phyloP scores from a whole-genome alignment of 2,797 vertebrate species.

The Hypotaenidia philippensis region DNA sequence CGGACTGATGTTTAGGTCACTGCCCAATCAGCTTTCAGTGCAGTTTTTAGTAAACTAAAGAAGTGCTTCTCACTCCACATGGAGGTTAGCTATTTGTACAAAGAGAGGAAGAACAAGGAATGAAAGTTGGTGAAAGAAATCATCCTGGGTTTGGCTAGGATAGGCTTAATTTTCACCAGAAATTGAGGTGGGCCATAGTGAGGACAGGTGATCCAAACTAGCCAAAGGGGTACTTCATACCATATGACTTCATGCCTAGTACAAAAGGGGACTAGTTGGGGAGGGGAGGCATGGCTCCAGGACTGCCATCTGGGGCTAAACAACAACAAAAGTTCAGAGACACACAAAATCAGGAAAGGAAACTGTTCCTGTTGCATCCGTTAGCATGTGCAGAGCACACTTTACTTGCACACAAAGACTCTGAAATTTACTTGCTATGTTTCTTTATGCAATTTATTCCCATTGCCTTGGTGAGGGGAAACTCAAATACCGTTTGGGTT shows the following conservation, averaged over 20 bases:
- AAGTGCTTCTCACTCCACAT: not conserved
- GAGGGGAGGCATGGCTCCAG: no score
- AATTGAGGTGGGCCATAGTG: no score
- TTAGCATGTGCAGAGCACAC: not conserved
- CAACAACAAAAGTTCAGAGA: not conserved
- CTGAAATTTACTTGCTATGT: not conserved
- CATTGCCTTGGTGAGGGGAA: not conserved
- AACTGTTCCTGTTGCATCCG: fast-evolving
- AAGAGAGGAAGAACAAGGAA: not conserved
- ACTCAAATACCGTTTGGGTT: not conserved
- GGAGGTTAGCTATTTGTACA: not conserved
- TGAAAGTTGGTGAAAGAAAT: not conserved
- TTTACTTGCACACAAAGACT: not conserved
- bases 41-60: not conserved
- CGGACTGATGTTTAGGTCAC: not conserved
- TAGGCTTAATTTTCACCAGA: no score
- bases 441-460: not conserved
- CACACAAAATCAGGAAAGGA: not conserved
- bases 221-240: no score
- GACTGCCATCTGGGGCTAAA: no score
- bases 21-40: not conserved
- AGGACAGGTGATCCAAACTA: no score
- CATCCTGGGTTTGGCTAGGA: no score
- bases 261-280: no score
- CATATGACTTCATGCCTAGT: no score